Percentiles rank a stretch among this genome's conserved stretches.
Evolutionary conservation across 2,113 vertebrate species (phyloP).

Genomic region (rabbit (Oryctolagus cuniculus)): mOryCun1.1 NC_091453.1:8147001-8147500

Average conservation of each 20-base stretch:
- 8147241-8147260: background rate
- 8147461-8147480: background rate
- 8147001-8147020: background rate
- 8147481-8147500: background rate
- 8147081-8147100: background rate
- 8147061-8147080: background rate
- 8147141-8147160: background rate
- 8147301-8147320: background rate
- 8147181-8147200: background rate
- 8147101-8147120: background rate
- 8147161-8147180: background rate
- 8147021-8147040: background rate
- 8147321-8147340: background rate
- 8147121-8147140: background rate
- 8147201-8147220: background rate
- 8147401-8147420: background rate
- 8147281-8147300: constrained; percentile 3
- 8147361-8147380: background rate
- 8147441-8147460: background rate
- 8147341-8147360: background rate
- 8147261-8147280: background rate
- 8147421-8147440: background rate
- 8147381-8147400: constrained; percentile 15
- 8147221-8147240: background rate
- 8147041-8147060: background rate